Conservation (phyloP, 2,888 invertebrate genomes). For the Salpingus planirostris region DNA sequence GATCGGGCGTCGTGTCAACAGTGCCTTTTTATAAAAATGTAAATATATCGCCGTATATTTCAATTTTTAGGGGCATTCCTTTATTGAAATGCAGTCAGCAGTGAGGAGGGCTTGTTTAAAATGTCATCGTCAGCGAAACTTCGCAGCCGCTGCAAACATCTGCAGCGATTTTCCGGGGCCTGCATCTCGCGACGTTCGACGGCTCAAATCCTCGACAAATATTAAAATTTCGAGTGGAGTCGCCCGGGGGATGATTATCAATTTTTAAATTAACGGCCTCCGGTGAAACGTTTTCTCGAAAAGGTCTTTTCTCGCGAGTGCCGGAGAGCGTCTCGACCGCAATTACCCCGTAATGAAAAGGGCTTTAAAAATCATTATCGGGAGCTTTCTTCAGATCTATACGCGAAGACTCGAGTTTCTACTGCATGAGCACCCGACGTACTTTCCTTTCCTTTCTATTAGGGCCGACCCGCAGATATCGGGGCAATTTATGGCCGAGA, state of each 20-base stretch:
- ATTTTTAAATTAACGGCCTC: too few species aligned
- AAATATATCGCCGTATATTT: conserved; percentile 13
- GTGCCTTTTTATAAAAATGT: conserved; percentile 12
- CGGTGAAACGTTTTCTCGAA: too few species aligned
- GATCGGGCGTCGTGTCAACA: conserved; percentile 10
- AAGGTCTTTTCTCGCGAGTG: too few species aligned
- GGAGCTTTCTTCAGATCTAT: conserved; percentile 20
- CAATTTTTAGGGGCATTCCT: conserved; percentile 13
- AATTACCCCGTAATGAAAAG: conserved; percentile 24
- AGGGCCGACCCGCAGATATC: conserved; percentile 8
- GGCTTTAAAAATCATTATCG: conserved; percentile 28
- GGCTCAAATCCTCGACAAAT: too few species aligned
- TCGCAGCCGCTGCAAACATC: conserved; percentile 14
- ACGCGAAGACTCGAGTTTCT: too few species aligned
- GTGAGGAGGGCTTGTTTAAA: conserved; percentile 16
- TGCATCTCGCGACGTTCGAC: conserved; percentile 9
- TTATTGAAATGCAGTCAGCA: conserved; percentile 19
- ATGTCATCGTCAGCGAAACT: conserved; percentile 18
- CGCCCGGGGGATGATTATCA: conserved; percentile 2
- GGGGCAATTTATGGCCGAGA: conserved; percentile 9
- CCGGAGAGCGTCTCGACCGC: conserved; percentile 13
- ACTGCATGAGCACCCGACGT: too few species aligned
- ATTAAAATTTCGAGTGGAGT: too few species aligned
- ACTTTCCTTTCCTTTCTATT: conserved; percentile 5
- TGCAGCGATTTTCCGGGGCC: conserved; percentile 18